Percentiles rank a stretch among this genome's conserved stretches.
These are phyloP conservation scores for Leptinotarsa rubiginosa DNA, from an alignment of 2,888 invertebrate genomes.

Conservation along the genomic window DNA sequence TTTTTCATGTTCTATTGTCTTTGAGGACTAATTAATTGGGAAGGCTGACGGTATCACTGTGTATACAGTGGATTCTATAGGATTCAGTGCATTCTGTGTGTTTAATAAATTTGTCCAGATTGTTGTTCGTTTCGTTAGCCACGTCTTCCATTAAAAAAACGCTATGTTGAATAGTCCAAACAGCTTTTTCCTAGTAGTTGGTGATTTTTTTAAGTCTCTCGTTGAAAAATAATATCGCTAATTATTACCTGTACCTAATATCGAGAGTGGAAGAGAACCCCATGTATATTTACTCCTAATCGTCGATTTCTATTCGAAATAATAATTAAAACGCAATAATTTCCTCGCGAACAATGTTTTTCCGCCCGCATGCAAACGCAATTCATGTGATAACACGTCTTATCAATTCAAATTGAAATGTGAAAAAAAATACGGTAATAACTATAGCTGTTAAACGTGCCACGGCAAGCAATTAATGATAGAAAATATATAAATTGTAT, in stretches of 20 bases:
- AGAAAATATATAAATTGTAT: slow-evolving; percentile 51
- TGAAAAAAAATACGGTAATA: slow-evolving; percentile 37
- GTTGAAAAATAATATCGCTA: neutral
- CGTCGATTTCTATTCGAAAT: slow-evolving; percentile 23
- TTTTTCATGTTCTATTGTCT: slow-evolving; percentile 8
- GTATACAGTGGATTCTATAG: neutral
- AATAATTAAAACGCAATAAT: slow-evolving; percentile 42
- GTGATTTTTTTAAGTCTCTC: neutral
- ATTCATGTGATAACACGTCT: slow-evolving; percentile 41
- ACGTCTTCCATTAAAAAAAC: too few species aligned
- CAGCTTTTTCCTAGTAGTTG: too few species aligned
- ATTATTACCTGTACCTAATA: neutral
- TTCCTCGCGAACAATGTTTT: slow-evolving; percentile 43
- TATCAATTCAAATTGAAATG: slow-evolving; percentile 44
- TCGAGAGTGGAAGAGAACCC: neutral
- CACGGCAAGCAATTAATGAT: slow-evolving; percentile 61
- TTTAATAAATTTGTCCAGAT: too few species aligned
- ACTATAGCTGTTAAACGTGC: slow-evolving; percentile 35
- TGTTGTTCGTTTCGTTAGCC: too few species aligned
- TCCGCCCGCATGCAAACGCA: slow-evolving; percentile 46
- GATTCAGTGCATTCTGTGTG: neutral
- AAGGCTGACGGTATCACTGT: neutral
- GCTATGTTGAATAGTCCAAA: too few species aligned
- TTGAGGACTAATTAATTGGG: neutral
- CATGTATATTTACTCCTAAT: neutral